Conservation (phyloP, 2,113 vertebrate genomes). For the Phrynosoma platyrhinos region DNA sequence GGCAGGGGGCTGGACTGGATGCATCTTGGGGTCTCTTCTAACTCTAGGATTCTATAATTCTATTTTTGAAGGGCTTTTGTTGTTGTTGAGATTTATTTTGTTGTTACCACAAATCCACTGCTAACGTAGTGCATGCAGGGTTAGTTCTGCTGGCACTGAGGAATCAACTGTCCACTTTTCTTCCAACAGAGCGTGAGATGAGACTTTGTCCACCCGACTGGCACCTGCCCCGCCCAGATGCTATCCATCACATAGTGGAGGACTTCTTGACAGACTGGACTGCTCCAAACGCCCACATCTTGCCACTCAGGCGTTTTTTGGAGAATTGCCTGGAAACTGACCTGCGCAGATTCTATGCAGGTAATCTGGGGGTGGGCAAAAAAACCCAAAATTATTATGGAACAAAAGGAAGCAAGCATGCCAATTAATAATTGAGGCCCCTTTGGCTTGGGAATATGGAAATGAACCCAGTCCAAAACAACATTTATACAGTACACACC, state of each 20-base stretch:
- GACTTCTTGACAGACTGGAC: constrained; percentile 98
- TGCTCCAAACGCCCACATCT: constrained; percentile 86
- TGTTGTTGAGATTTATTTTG: neutral
- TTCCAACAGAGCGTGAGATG: constrained; percentile 86
- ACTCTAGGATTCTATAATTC: too few species aligned
- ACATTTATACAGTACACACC: neutral
- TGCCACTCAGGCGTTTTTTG: constrained; percentile 92
- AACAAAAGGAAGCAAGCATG: neutral
- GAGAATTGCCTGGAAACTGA: constrained; percentile 93
- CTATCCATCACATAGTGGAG: constrained; percentile 93
- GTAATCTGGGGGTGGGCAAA: constrained; percentile 64
- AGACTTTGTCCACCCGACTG: constrained; percentile 83
- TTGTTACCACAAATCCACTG: neutral
- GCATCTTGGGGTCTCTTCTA: too few species aligned
- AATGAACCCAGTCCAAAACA: neutral
- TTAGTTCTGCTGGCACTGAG: neutral
- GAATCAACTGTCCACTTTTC: neutral
- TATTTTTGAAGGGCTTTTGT: neutral
- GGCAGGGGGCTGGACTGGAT: too few species aligned
- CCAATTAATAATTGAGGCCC: constrained; percentile 15
- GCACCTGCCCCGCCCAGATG: constrained; percentile 88
- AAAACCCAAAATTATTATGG: fast-evolving
- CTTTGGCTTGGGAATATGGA: constrained; percentile 2
- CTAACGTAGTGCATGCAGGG: neutral
- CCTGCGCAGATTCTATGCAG: constrained; percentile 92